Evolutionary conservation across 2,888 invertebrate genomes (phyloP).

Genomic region (Hedya salicella): DNA sequence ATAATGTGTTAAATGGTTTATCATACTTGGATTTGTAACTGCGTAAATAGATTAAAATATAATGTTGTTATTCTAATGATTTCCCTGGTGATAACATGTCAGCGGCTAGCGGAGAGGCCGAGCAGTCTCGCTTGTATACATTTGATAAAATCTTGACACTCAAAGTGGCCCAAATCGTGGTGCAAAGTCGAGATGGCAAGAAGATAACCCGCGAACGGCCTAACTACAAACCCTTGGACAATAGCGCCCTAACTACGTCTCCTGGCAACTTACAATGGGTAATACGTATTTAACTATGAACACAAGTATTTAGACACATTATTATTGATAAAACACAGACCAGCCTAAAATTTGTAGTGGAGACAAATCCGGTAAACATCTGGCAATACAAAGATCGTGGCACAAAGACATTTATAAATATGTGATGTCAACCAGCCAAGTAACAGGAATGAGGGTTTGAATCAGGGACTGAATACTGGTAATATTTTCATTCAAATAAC

Average conservation of each 20-base stretch:
- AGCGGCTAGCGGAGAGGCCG: conserved; percentile 22
- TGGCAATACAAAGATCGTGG: too few species aligned
- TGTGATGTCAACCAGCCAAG: too few species aligned
- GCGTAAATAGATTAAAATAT: conserved; percentile 38
- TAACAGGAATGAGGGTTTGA: too few species aligned
- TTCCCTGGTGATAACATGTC: conserved; percentile 24
- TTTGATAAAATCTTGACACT: conserved; percentile 94
- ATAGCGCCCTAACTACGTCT: conserved; percentile 56
- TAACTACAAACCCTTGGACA: conserved; percentile 58
- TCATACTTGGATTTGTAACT: conserved; percentile 13
- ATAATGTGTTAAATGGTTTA: conserved; percentile 19
- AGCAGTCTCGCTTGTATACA: conserved; percentile 91
- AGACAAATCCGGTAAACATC: too few species aligned
- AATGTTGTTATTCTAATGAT: conserved; percentile 35
- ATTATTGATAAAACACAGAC: not conserved
- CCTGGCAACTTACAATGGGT: conserved; percentile 70
- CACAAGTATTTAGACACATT: not conserved
- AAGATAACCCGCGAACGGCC: conserved; percentile 85
- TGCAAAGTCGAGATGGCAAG: conserved; percentile 95
- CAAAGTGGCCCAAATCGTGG: conserved; percentile 95
- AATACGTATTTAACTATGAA: conserved; percentile 42
- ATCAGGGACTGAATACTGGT: too few species aligned
- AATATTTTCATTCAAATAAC: too few species aligned
- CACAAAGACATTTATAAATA: too few species aligned
- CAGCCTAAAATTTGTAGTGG: not conserved